phyloP scores from a whole-genome alignment of 2,888 invertebrate genomes.

The Podabrus alpinus region DNA sequence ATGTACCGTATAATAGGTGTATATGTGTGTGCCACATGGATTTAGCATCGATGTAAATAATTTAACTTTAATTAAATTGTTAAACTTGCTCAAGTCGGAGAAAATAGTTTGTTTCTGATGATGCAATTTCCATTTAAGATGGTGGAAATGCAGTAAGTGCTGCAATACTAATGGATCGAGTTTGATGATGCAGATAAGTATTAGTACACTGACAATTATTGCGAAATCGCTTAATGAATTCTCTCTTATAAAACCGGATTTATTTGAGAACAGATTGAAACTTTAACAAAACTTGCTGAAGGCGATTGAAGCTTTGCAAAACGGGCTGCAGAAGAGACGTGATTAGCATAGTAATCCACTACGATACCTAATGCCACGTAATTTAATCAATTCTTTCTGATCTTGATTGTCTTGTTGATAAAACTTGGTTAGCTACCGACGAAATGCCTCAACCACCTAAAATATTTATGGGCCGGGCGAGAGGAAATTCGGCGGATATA shows the following conservation, averaged over 20 bases:
- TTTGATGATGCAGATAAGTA: conserved; percentile 2
- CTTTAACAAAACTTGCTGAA: conserved; percentile 10
- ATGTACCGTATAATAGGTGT: no score
- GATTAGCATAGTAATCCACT: conserved; percentile 31
- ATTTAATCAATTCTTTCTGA: conserved; percentile 31
- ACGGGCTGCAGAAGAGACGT: conserved; percentile 16
- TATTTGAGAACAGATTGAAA: neutral
- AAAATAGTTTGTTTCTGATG: neutral
- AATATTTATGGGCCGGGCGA: neutral
- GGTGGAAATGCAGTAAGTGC: neutral
- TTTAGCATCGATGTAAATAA: neutral
- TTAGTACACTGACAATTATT: conserved; percentile 12
- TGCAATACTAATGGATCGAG: neutral
- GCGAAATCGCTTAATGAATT: conserved; percentile 8
- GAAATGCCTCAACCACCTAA: neutral
- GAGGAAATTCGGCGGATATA: neutral
- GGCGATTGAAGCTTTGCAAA: conserved; percentile 15
- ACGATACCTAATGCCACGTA: conserved; percentile 15
- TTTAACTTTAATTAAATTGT: neutral
- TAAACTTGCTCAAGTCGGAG: neutral
- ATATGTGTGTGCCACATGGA: neutral
- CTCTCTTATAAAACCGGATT: conserved; percentile 9
- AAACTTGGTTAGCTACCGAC: conserved; percentile 17
- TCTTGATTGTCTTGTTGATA: conserved; percentile 32
- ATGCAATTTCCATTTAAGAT: neutral